These are phyloP conservation scores for Zapornia atra DNA, from an alignment of 2,113 vertebrate genomes.

Conservation along the genomic window DNA sequence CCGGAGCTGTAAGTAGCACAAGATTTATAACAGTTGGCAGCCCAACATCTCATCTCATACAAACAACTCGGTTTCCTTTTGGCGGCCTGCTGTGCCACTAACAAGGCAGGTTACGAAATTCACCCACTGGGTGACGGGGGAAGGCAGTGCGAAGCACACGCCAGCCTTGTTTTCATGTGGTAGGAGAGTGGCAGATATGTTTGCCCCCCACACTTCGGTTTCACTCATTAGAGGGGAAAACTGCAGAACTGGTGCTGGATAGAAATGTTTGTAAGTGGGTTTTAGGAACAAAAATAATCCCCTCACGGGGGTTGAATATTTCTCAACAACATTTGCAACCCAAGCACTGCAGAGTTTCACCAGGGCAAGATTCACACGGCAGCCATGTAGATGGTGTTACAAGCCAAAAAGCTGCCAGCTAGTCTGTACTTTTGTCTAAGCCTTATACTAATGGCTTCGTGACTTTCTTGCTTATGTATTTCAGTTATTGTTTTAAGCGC, in stretches of 20 bases:
- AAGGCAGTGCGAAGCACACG: neutral
- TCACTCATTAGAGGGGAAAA: slow-evolving; percentile 17
- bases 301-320: neutral
- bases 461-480: neutral
- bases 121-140: slow-evolving; percentile 36
- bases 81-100: slow-evolving; percentile 57
- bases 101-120: slow-evolving; percentile 52
- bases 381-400: neutral
- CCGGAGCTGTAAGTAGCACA: slow-evolving; percentile 33
- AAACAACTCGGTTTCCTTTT: slow-evolving; percentile 42
- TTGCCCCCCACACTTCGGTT: accelerated
- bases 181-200: neutral
- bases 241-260: neutral
- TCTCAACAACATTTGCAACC: neutral
- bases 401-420: neutral
- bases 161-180: neutral
- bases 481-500: neutral
- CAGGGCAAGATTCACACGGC: neutral
- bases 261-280: neutral
- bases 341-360: neutral
- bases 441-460: neutral
- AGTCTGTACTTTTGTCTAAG: neutral
- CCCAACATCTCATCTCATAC: slow-evolving; percentile 52
- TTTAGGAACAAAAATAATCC: neutral
- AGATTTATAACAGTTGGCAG: slow-evolving; percentile 65